phyloP scores from a whole-genome alignment of 2,888 invertebrate species.

The Platypus cylindrus region DNA sequence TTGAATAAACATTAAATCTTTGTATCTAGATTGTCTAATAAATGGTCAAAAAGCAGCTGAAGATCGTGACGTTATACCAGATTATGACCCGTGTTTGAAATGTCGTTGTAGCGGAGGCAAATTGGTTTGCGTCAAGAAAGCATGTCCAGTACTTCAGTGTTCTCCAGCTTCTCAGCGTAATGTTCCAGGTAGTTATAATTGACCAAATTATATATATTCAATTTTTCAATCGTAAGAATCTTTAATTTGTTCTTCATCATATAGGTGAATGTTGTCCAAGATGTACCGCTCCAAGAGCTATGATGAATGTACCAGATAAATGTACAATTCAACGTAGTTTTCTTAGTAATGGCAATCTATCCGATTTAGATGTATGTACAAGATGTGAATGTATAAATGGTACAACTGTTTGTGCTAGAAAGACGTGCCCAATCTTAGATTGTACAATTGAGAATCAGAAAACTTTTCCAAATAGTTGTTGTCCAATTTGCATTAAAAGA shows the following conservation, averaged over 20 bases:
- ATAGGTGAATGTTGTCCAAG: constrained; percentile 66
- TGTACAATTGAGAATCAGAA: constrained; percentile 63
- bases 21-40: constrained; percentile 38
- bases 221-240: not conserved
- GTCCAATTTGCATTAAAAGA: constrained; percentile 63
- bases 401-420: constrained; percentile 64
- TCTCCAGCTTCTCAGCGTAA: constrained; percentile 53
- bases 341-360: constrained; percentile 20
- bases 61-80: constrained; percentile 61
- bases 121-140: constrained; percentile 68
- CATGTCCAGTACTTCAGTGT: constrained; percentile 84
- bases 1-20: too few relatives aligned
- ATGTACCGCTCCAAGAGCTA: constrained; percentile 37
- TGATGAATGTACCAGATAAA: constrained; percentile 28
- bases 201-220: not conserved
- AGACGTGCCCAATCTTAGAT: constrained; percentile 82
- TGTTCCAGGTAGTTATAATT: constrained; percentile 33
- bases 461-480: constrained; percentile 55
- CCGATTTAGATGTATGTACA: constrained; percentile 57
- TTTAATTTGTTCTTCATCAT: not conserved
- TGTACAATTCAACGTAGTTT: constrained; percentile 41
- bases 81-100: constrained; percentile 78
- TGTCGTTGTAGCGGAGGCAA: constrained; percentile 61
- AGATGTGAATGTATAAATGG: constrained; percentile 71
- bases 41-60: constrained; percentile 73